These are phyloP conservation scores for Drosophila ohnishii DNA, from an alignment of 1,140 invertebrate genomes.

Conservation along the genomic window DNA sequence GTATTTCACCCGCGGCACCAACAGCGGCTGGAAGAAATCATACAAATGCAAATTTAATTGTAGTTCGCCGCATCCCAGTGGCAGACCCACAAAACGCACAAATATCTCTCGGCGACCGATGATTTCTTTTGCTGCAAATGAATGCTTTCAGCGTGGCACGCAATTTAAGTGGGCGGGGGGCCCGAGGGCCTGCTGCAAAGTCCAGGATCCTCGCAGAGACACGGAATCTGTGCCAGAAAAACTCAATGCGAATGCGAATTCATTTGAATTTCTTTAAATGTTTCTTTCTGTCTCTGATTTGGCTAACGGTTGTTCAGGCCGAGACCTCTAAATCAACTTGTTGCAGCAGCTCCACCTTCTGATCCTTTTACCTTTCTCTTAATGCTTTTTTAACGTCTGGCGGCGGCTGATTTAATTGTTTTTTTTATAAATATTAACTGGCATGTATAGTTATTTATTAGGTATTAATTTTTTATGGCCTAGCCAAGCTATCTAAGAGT, in stretches of 20 bases:
- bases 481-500: too few species aligned
- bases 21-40: conserved; percentile 49
- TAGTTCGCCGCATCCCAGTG: conserved; percentile 67
- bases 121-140: conserved; percentile 53
- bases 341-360: conserved; percentile 11
- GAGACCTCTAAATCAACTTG: conserved; percentile 7
- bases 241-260: conserved; percentile 56
- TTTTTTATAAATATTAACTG: conserved; percentile 7
- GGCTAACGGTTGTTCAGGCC: conserved; percentile 53
- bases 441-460: conserved; percentile 1
- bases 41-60: conserved; percentile 83
- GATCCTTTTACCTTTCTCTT: conserved; percentile 29
- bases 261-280: conserved; percentile 79
- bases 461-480: conserved; percentile 8
- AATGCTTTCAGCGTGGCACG: conserved; percentile 80
- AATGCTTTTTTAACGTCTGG: conserved; percentile 41
- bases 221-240: conserved; percentile 30
- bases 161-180: conserved; percentile 82
- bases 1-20: conserved; percentile 77
- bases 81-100: conserved; percentile 49
- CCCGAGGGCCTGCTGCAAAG: conserved; percentile 38
- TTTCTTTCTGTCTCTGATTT: conserved; percentile 33
- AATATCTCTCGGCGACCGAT: conserved; percentile 37
- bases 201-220: conserved; percentile 15
- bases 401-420: conserved; percentile 3